Conservation (phyloP, 2,888 invertebrate genomes). For the Platycnemis pennipes region DNA sequence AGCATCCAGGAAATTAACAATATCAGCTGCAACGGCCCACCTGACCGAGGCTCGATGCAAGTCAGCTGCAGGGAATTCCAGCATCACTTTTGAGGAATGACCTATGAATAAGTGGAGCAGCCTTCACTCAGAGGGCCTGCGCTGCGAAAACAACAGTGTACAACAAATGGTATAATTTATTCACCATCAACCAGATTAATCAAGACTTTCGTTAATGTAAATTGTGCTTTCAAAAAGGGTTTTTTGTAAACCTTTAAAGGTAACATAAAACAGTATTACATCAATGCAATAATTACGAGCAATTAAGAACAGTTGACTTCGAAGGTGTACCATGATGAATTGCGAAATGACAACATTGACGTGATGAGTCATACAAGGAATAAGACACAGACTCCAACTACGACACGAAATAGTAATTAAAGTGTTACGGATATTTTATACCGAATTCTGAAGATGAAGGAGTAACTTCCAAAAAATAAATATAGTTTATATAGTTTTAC, state of each 20-base stretch:
- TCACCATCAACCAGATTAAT: too few relatives aligned
- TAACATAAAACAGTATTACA: too few relatives aligned
- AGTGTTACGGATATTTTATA: background rate
- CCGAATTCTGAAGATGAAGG: background rate
- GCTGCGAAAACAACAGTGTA: background rate
- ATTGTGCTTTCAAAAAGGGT: too few relatives aligned
- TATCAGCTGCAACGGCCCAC: conserved; percentile 55
- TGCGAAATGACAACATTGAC: conserved; percentile 7
- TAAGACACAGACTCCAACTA: background rate
- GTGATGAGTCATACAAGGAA: background rate
- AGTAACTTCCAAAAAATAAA: background rate
- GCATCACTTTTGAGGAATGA: conserved; percentile 57
- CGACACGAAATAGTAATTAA: background rate
- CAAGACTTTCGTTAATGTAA: too few relatives aligned
- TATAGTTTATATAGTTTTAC: too few relatives aligned
- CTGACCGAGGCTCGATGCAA: conserved; percentile 61
- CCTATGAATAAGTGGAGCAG: conserved; percentile 46
- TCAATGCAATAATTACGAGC: background rate
- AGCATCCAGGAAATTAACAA: conserved; percentile 47
- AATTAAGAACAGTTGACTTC: background rate
- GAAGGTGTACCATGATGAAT: background rate
- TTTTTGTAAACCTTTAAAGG: too few relatives aligned
- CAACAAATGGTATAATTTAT: too few relatives aligned
- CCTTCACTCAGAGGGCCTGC: conserved; percentile 47
- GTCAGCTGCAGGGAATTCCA: conserved; percentile 7